Percentiles rank a stretch among this genome's conserved stretches.
These are phyloP conservation scores for Helogale parvula DNA, from an alignment of 2,113 vertebrate genomes.

Conservation along the genomic window DNA sequence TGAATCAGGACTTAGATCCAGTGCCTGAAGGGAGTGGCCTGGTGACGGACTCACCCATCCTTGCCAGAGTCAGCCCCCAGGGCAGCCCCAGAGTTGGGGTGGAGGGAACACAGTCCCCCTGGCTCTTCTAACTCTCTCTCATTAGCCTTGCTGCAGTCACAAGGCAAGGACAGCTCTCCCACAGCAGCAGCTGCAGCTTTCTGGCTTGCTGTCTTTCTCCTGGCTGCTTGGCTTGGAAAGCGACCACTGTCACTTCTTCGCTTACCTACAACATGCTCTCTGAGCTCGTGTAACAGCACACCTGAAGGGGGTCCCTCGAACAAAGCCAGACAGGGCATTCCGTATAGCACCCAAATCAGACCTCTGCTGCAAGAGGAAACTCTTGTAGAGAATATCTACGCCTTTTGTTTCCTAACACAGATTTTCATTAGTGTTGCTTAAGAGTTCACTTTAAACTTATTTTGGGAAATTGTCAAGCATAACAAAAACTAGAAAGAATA, in stretches of 20 bases:
- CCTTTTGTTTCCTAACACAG: background rate
- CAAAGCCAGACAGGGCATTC: background rate
- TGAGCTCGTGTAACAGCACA: background rate
- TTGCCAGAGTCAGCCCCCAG: background rate
- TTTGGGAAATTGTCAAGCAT: background rate
- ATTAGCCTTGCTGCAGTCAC: background rate
- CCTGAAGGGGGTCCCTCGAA: background rate
- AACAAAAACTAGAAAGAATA: background rate
- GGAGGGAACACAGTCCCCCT: background rate
- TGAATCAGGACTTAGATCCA: background rate
- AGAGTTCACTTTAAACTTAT: background rate
- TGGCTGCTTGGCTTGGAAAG: background rate
- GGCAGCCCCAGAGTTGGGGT: background rate
- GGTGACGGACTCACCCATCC: background rate
- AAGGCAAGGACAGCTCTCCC: background rate
- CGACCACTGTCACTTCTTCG: background rate
- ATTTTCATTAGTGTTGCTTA: background rate
- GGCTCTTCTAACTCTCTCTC: background rate
- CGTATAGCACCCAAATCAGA: background rate
- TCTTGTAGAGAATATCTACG: background rate
- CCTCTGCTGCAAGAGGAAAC: background rate
- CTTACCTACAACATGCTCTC: background rate
- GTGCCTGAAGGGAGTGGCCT: background rate
- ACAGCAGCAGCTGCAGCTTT: background rate
- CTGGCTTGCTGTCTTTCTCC: slow-evolving; percentile 14